Evolutionary conservation across 2,797 vertebrate genomes (phyloP).

Genomic region (Odontamblyopus lacepedii): DNA sequence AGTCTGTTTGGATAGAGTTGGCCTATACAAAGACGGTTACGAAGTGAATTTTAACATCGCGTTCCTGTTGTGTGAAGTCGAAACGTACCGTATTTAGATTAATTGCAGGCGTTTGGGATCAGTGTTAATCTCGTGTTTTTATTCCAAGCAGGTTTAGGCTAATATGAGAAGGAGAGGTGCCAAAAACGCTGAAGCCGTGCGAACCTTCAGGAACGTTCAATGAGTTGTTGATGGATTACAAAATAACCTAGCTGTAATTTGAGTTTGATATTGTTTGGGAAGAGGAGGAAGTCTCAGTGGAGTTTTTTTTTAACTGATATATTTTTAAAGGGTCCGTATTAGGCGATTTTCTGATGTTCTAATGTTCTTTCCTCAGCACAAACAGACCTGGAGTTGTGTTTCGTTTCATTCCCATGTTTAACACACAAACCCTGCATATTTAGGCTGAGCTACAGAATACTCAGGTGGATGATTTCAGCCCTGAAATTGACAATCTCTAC

Average conservation of each 20-base stretch:
- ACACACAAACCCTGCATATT: too few species aligned
- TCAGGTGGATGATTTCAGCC: too few species aligned
- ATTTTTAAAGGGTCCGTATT: too few species aligned
- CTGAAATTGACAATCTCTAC: too few species aligned
- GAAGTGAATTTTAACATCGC: conserved; percentile 80
- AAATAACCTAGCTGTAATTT: not conserved
- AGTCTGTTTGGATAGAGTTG: conserved; percentile 84
- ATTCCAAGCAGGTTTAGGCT: not conserved
- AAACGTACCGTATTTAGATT: conserved; percentile 68
- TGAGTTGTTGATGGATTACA: not conserved
- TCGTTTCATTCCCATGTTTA: too few species aligned
- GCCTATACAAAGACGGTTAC: conserved; percentile 83
- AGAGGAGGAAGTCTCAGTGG: too few species aligned
- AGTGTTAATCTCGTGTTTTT: not conserved
- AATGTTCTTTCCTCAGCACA: too few species aligned
- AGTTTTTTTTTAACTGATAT: too few species aligned
- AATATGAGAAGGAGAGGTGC: not conserved
- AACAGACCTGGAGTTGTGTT: too few species aligned
- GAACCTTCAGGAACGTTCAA: conserved; percentile 67
- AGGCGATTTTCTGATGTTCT: too few species aligned
- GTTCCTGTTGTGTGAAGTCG: conserved; percentile 67
- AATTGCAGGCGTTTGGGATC: conserved; percentile 13
- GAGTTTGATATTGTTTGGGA: too few species aligned
- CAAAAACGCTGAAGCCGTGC: conserved; percentile 66
- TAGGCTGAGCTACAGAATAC: too few species aligned